Base-by-base conservation (phyloP, 1,140 invertebrate genomes). In the Trissolcus basalis region DNA sequence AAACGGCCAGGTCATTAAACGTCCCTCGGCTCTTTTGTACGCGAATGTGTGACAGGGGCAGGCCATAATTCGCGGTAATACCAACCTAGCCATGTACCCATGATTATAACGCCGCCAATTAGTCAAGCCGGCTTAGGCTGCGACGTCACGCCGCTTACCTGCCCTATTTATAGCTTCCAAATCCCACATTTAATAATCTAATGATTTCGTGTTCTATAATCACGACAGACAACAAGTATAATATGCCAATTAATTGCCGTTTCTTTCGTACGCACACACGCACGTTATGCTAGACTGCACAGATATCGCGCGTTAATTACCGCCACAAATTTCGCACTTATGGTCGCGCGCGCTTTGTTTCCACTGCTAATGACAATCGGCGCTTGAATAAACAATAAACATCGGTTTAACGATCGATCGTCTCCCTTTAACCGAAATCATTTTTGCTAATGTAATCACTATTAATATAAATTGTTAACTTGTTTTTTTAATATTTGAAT, bases 81-180 rank as follows among this genome's bases (percentile, higher is more conserved):
- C 87, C 86, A 87, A 88, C 86, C 86, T 88, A 86, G 88, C 83
- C 86, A 82, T 87, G 86, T 86, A 86, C 82, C 86, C 86, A 88
- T 87, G 87, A 88, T 88, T 88, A 87, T 88, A 89, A 88, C 86
- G 85, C 84, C 82, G 82, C 86, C 87, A 89, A 89, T 89, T 89
- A 89, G 87, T 89, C 87, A 88, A 87, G 84, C 81, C 80, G 85
- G 87, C 85, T 89, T 89, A 89, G 83, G 83, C 85, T 87, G 86
- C 61, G 53, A 35, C 70, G 70, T 80, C 69, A 69, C 60, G 60
- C 68, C 65, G 58, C 55, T 74, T 74, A 70, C 65, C 64, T 71
- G 55, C 32, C 33, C 32, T 60, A 78, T 73, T 72, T 69, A 71
- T 74, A 47, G 65, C 41, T 68, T 71, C 71, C 54, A 65, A 78